phyloP scores from a whole-genome alignment of 2,888 invertebrate genomes.

The Bellardia pandia region DNA sequence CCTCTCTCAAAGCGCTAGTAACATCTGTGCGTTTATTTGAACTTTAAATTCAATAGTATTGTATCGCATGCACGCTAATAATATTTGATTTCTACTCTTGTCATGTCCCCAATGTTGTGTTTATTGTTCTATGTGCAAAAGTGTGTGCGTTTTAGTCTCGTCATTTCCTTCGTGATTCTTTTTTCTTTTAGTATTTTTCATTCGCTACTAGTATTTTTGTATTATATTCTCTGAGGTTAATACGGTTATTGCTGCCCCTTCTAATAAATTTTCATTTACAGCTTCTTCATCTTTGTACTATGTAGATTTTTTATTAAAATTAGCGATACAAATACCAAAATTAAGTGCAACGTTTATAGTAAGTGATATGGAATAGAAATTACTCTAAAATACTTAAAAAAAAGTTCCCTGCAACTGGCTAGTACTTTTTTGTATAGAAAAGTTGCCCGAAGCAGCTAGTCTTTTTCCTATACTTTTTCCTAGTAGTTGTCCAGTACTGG shows the following conservation, averaged over 20 bases:
- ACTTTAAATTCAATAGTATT: constrained; percentile 50
- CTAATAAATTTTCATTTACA: constrained; percentile 58
- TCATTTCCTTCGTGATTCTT: constrained; percentile 45
- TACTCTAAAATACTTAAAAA: no score
- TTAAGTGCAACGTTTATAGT: neutral
- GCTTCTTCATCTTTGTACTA: constrained; percentile 6
- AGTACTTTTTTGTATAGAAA: no score
- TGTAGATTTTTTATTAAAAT: constrained; percentile 39
- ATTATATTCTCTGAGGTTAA: constrained; percentile 49
- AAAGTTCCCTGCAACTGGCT: no score
- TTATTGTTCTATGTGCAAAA: neutral
- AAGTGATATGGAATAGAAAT: neutral
- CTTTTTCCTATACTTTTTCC: no score
- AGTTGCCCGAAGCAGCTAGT: no score
- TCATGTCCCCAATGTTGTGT: neutral
- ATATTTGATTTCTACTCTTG: constrained; percentile 2
- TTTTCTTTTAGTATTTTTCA: neutral
- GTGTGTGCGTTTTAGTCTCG: constrained; percentile 3
- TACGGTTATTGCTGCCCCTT: constrained; percentile 58
- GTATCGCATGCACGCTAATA: constrained; percentile 30
- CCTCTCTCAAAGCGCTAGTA: neutral
- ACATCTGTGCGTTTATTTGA: constrained; percentile 29
- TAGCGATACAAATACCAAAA: constrained; percentile 16
- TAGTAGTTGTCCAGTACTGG: no score
- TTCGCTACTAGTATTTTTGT: constrained; percentile 40